Conservation (phyloP, 1,140 invertebrate genomes). For the Orius insidiosus region DNA sequence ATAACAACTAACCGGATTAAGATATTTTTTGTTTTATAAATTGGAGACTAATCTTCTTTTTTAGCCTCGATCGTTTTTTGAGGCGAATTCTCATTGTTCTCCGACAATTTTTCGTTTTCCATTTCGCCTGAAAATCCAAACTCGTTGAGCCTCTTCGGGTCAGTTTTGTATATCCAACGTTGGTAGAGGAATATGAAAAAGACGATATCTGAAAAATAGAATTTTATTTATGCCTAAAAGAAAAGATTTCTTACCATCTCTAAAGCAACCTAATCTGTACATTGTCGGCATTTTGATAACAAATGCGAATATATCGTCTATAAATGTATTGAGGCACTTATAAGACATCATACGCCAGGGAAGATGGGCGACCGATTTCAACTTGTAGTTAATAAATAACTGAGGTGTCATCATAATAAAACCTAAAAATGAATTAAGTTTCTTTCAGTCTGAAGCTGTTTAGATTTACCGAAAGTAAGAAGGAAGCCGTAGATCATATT, state of each 20-base stretch:
- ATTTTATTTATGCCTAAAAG: background rate
- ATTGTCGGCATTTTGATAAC: conserved; percentile 99
- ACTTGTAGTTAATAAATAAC: conserved; percentile 97
- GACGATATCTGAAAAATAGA: conserved; percentile 73
- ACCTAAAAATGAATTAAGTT: conserved; percentile 33
- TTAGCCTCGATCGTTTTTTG: conserved; percentile 17
- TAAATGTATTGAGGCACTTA: conserved; percentile 99
- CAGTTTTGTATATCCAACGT: conserved; percentile 93
- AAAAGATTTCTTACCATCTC: conserved; percentile 53
- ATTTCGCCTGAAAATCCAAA: conserved; percentile 64
- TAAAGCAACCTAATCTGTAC: conserved; percentile 87
- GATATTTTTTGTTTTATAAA: too few relatives aligned
- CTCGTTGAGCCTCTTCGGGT: conserved; percentile 86
- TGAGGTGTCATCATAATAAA: conserved; percentile 99
- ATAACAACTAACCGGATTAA: too few relatives aligned
- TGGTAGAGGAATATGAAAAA: conserved; percentile 99
- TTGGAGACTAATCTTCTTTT: conserved; percentile 12
- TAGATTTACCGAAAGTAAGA: conserved; percentile 76
- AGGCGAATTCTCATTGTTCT: background rate
- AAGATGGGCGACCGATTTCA: conserved; percentile 96
- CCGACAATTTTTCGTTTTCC: conserved; percentile 13
- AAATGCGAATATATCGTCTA: conserved; percentile 99
- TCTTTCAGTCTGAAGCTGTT: too few relatives aligned
- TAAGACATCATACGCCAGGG: conserved; percentile 99
- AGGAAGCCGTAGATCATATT: conserved; percentile 97